A percentile compares a stretch with the other conserved stretches of the same genome.
phyloP scores from a whole-genome alignment of 2,888 invertebrate species.

The Diarsia brunnea region DNA sequence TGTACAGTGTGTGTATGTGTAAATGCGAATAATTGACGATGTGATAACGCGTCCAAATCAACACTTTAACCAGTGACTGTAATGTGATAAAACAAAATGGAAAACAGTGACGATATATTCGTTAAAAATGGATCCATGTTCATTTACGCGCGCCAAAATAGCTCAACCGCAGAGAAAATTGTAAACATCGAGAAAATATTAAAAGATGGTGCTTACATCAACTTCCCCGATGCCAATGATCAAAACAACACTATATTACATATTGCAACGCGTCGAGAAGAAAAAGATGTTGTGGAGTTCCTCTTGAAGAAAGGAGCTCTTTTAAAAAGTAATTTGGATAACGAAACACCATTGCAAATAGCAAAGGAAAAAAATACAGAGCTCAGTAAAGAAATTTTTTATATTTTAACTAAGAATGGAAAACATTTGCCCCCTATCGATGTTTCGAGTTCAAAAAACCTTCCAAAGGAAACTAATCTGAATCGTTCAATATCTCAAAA shows the following conservation, averaged over 20 bases:
- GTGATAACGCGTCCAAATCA: slow-evolving; percentile 25
- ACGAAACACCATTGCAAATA: slow-evolving; percentile 54
- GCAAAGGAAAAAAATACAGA: slow-evolving; percentile 54
- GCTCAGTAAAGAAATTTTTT: slow-evolving; percentile 48
- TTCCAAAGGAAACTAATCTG: slow-evolving; percentile 15
- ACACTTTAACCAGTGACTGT: neutral
- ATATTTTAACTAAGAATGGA: slow-evolving; percentile 43
- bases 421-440: slow-evolving; percentile 17
- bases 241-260: slow-evolving; percentile 62
- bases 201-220: slow-evolving; percentile 62
- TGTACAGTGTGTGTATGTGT: neutral
- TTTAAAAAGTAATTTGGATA: slow-evolving; percentile 41
- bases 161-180: slow-evolving; percentile 52
- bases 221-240: slow-evolving; percentile 58
- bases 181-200: slow-evolving; percentile 50
- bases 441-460: slow-evolving; percentile 9
- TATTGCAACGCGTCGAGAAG: slow-evolving; percentile 56
- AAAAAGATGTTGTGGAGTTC: slow-evolving; percentile 60
- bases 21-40: slow-evolving; percentile 23
- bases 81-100: slow-evolving; percentile 45
- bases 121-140: slow-evolving; percentile 61
- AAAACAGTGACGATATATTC: slow-evolving; percentile 46
- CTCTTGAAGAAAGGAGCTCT: slow-evolving; percentile 50
- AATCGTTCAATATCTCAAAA: slow-evolving; percentile 15
- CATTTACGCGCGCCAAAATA: slow-evolving; percentile 57